Evolutionary conservation across 2,797 vertebrate species (phyloP).

Genomic region (Alectoris magna): DNA sequence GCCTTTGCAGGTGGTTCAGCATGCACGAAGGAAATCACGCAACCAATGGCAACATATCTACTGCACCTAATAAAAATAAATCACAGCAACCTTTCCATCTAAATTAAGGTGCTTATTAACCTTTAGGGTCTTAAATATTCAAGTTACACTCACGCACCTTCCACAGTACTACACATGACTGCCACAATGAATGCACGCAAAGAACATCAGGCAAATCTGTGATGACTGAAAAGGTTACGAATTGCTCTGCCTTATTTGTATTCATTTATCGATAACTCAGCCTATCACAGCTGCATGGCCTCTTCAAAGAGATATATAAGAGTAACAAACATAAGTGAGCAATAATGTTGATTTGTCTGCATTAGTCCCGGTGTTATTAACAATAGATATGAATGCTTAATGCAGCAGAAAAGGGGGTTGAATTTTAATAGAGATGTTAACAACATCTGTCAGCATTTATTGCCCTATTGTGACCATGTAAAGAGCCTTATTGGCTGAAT

Average conservation of each 20-base stretch:
- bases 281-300: slow-evolving; percentile 10
- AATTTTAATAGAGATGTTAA: slow-evolving; percentile 72
- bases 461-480: slow-evolving; percentile 25
- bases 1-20: not conserved
- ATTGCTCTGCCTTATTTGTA: not conserved
- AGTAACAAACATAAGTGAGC: slow-evolving; percentile 14
- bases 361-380: slow-evolving; percentile 46
- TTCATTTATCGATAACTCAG: not conserved
- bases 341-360: not conserved
- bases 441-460: slow-evolving; percentile 67
- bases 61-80: slow-evolving; percentile 60
- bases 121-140: slow-evolving; percentile 31
- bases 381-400: not conserved
- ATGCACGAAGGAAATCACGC: not conserved
- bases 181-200: not conserved
- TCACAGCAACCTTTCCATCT: slow-evolving; percentile 26
- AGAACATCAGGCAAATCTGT: not conserved
- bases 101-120: slow-evolving; percentile 45
- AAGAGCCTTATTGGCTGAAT: slow-evolving; percentile 61
- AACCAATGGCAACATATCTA: not conserved
- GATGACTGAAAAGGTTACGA: not conserved
- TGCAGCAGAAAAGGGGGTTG: slow-evolving; percentile 35
- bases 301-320: not conserved
- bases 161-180: not conserved
- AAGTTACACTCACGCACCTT: not conserved